These are phyloP conservation scores for Acrobasis consociella DNA, from an alignment of 2,888 invertebrate genomes.

Conservation along the genomic window DNA sequence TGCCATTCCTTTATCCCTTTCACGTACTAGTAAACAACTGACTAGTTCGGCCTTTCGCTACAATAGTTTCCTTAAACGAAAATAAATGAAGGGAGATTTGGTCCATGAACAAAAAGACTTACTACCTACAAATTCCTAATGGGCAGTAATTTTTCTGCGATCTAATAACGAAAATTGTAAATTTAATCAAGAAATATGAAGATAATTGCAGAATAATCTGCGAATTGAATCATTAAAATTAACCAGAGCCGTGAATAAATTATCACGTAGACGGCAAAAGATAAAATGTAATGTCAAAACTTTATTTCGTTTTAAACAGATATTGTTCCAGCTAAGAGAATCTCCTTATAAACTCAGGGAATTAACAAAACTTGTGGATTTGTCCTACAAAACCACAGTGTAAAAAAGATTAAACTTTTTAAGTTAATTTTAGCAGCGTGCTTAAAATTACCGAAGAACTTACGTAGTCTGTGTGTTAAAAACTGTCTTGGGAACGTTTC, in stretches of 20 bases:
- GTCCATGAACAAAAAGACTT: neutral
- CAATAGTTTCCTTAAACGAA: too few relatives aligned
- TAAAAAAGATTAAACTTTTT: neutral
- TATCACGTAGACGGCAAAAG: conserved; percentile 43
- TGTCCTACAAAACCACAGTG: conserved; percentile 23
- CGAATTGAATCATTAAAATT: conserved; percentile 32
- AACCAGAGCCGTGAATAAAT: conserved; percentile 49
- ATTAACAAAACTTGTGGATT: conserved; percentile 42
- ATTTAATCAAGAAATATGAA: conserved; percentile 5
- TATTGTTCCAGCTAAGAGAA: conserved; percentile 45
- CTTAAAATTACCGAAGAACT: neutral
- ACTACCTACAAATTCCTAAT: neutral
- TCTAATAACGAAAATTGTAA: neutral
- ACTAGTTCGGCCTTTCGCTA: too few relatives aligned
- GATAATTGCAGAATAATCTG: conserved; percentile 24
- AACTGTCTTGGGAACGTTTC: conserved; percentile 33
- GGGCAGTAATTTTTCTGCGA: neutral
- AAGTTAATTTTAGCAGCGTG: neutral
- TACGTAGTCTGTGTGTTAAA: conserved; percentile 24
- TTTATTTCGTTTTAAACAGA: conserved; percentile 47
- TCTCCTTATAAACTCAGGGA: conserved; percentile 45
- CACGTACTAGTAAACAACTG: too few relatives aligned
- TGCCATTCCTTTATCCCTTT: too few relatives aligned
- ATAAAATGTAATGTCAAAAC: conserved; percentile 49
- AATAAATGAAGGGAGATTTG: too few relatives aligned